These are phyloP conservation scores for Enchytraeus crypticus DNA, from an alignment of 2,888 invertebrate species.

Conservation along the genomic window DNA sequence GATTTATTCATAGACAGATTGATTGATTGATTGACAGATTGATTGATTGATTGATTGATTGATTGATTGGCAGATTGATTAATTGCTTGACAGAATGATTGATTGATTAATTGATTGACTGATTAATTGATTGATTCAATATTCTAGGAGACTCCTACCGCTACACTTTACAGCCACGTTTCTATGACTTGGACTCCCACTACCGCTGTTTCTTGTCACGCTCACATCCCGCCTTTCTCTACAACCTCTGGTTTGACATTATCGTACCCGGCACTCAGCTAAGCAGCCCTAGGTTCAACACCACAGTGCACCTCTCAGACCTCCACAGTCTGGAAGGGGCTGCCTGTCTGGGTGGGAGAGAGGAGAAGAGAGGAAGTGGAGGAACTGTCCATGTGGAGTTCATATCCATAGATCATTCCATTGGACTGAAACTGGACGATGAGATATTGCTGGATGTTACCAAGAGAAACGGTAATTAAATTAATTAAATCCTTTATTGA, in stretches of 20 bases:
- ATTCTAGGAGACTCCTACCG: too few species aligned
- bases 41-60: too few species aligned
- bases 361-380: too few species aligned
- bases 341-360: too few species aligned
- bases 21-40: too few species aligned
- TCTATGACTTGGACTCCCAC: conserved; percentile 31
- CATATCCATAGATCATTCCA: background rate
- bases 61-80: too few species aligned
- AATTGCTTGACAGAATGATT: too few species aligned
- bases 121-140: too few species aligned
- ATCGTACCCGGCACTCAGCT: conserved; percentile 29
- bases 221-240: conserved; percentile 33
- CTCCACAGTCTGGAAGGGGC: background rate
- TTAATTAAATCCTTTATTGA: too few species aligned
- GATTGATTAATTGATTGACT: too few species aligned
- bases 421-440: background rate
- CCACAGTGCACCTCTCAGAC: conserved; percentile 7
- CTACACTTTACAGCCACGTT: conserved; percentile 40
- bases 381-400: conserved; percentile 3
- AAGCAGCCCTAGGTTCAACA: conserved; percentile 9
- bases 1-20: too few species aligned
- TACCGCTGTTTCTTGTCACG: conserved; percentile 41
- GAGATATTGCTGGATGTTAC: conserved; percentile 13
- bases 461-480: background rate
- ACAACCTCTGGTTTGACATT: conserved; percentile 36